These are phyloP conservation scores for Synanthedon vespiformis DNA, from an alignment of 2,888 invertebrate genomes.

Conservation along the genomic window DNA sequence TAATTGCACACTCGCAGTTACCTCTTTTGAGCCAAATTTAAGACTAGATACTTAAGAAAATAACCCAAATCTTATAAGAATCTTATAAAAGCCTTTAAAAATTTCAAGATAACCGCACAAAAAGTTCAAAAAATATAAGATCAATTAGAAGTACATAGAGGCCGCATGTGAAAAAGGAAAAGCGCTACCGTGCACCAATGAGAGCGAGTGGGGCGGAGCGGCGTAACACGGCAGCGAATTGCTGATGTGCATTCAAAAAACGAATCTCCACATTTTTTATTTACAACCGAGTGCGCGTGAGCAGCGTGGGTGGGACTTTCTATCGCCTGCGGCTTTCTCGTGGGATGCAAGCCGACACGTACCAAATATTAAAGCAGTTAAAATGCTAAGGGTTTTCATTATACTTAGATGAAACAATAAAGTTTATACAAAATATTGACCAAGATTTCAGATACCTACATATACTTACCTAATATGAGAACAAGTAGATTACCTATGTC, in stretches of 20 bases:
- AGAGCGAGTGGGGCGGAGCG: conserved; percentile 37
- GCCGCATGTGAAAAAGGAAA: conserved; percentile 29
- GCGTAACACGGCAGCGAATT: conserved; percentile 60
- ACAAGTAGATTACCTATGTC: too few relatives aligned
- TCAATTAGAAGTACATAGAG: conserved; percentile 16
- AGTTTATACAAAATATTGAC: too few relatives aligned
- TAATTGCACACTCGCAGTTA: too few relatives aligned
- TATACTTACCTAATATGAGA: too few relatives aligned
- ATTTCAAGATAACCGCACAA: too few relatives aligned
- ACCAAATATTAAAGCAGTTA: neutral
- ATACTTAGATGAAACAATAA: neutral
- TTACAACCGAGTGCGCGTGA: conserved; percentile 25
- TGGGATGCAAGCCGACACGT: conserved; percentile 22
- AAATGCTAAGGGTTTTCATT: neutral
- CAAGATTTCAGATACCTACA: too few relatives aligned
- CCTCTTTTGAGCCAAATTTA: too few relatives aligned
- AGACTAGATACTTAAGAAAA: too few relatives aligned
- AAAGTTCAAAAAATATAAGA: conserved; percentile 7
- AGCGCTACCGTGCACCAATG: conserved; percentile 58
- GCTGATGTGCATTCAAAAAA: conserved; percentile 40
- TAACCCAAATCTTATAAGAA: too few relatives aligned
- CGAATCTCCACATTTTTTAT: conserved; percentile 36
- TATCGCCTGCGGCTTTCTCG: conserved; percentile 55
- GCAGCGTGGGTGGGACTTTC: conserved; percentile 65
- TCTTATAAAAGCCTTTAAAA: too few relatives aligned